phyloP scores from a whole-genome alignment of 2,113 vertebrate species.

The Podarcis cretensis region DNA sequence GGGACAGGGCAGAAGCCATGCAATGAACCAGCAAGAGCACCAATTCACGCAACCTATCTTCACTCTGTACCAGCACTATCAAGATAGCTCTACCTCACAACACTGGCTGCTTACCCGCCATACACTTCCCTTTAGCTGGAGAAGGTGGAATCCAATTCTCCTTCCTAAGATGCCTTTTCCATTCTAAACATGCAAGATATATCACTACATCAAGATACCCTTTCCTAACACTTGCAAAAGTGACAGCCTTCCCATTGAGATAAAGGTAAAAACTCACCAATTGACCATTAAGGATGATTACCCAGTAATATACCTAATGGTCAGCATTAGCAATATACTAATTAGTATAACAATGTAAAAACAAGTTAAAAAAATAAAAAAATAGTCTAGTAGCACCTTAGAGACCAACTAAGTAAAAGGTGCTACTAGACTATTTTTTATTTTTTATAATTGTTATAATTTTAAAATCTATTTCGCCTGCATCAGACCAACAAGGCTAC shows the following conservation, averaged over 20 bases:
- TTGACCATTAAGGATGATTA: neutral
- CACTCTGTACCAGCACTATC: too few species aligned
- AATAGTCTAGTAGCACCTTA: too few species aligned
- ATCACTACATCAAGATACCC: neutral
- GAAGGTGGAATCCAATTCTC: neutral
- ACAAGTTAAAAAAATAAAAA: neutral
- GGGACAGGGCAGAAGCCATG: too few species aligned
- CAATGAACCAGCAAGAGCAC: too few species aligned
- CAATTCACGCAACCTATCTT: too few species aligned
- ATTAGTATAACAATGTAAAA: neutral
- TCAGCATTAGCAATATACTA: neutral
- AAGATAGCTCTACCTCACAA: too few species aligned
- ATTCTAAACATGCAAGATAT: neutral
- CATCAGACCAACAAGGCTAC: too few species aligned
- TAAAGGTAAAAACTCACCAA: too few species aligned
- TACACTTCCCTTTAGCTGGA: neutral
- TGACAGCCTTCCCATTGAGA: too few species aligned
- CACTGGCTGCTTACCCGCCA: too few species aligned
- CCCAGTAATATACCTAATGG: neutral
- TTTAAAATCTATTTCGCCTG: too few species aligned
- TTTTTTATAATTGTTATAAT: neutral
- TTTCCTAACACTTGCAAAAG: neutral
- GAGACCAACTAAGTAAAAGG: too few species aligned
- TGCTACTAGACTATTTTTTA: constrained; percentile 45
- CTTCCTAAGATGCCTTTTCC: neutral